Percentiles rank a stretch among this genome's conserved stretches.
These are phyloP conservation scores for Parascotia fuliginaria DNA, from an alignment of 2,888 invertebrate species.

Conservation along the genomic window DNA sequence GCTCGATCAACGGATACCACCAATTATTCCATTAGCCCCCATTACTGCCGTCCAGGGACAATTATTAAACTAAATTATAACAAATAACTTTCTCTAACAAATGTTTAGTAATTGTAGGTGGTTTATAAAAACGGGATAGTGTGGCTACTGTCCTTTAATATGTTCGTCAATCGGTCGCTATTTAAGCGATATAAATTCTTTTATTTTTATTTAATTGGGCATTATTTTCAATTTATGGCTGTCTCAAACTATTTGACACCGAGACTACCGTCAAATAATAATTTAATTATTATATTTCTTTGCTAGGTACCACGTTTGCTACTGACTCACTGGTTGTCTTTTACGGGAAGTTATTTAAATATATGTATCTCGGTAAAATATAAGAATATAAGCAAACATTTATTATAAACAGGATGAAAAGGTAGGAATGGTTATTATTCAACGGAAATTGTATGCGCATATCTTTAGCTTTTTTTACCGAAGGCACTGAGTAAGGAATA, in stretches of 20 bases:
- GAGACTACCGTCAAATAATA: too few species aligned
- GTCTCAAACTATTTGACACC: too few species aligned
- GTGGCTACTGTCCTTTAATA: too few species aligned
- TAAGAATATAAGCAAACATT: neutral
- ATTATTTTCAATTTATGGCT: too few species aligned
- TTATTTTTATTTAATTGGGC: too few species aligned
- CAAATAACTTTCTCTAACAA: constrained; percentile 46
- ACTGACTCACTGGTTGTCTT: neutral
- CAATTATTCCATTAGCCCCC: constrained; percentile 73
- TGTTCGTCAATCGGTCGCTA: too few species aligned
- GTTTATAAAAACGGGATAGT: too few species aligned
- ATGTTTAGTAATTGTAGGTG: too few species aligned
- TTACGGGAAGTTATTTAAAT: neutral
- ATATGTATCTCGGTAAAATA: neutral
- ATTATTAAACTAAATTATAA: constrained; percentile 48
- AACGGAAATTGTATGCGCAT: constrained; percentile 19
- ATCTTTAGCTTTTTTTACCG: constrained; percentile 10
- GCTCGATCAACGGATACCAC: constrained; percentile 53
- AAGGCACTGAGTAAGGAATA: constrained; percentile 3
- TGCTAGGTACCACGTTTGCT: too few species aligned
- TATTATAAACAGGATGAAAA: constrained; percentile 6
- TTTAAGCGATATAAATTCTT: too few species aligned
- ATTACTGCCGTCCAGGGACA: constrained; percentile 49
- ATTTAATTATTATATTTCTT: too few species aligned
- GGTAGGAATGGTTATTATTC: constrained; percentile 13